Evolutionary conservation across 2,888 invertebrate species (phyloP), one percentile per base, ranked within the genome.

Genomic region (Papilio protenor): DNA sequence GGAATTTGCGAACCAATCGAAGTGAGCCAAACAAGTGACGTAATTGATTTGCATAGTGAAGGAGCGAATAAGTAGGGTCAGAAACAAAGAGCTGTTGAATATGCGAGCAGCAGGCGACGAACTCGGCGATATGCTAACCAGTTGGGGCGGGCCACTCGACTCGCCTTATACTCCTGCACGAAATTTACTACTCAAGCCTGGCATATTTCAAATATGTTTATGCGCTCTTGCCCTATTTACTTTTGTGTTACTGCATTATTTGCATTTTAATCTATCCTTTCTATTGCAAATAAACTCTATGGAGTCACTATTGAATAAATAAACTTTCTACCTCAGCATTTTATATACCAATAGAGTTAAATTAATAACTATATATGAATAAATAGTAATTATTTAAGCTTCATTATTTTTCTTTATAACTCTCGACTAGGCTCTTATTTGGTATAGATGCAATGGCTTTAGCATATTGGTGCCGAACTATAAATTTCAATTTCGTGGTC

Each of bases 1-100:
- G 71, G 14, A 75, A 72, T 72, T 72, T 77, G 74, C 71, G 71
- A 33, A 75, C 64, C 72, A 45, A 77, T 77, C 70, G 71, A 71
- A 47, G 55, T 72, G 23, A 21, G 79, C 79, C 81, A 81, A 82
- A 83, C 82, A 87, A 85, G 84, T 83, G 84, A 85, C 84, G 82
- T 81, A 79, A 86, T 85, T 85, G 86, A 90, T 92, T 93, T 89
- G 87, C 93, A 93, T 93, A 91, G 84, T 86, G 89, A 86, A 88
- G 89, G 84, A 87, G 88, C 77, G 82, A 80, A 80, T 81, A 90
- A 91, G 92, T 91, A 92, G 91, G 92, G 92, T 89, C 92, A 92
- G 90, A 85, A 90, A 92, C 92, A 93, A 92, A 92, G 92, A 88
- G 87, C 92, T 90, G 89, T 87, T 93, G 93, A 93, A 92, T 93